phyloP scores from a whole-genome alignment of 2,113 vertebrate genomes.

The Turdus rufiventris region DNA sequence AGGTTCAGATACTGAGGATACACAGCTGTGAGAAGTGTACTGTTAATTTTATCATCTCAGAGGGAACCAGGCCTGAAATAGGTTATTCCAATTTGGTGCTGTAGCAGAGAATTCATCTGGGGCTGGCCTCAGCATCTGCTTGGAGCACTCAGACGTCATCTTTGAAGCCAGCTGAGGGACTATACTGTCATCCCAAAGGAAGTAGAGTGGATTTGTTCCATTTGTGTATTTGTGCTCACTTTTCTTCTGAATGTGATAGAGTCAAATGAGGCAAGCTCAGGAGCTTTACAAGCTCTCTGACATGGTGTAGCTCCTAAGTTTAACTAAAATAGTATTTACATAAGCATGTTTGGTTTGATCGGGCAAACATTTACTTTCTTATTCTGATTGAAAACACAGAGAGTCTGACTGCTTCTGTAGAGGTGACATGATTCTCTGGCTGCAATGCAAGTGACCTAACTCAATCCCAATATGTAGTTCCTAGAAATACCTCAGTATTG shows the following conservation, averaged over 20 bases:
- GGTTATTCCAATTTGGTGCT: constrained; percentile 52
- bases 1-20: constrained; percentile 9
- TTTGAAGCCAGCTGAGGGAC: neutral
- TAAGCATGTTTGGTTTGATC: neutral
- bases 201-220: neutral
- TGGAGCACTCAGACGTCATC: neutral
- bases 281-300: neutral
- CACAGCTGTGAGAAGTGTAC: constrained; percentile 12
- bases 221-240: neutral
- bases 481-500: neutral
- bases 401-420: neutral
- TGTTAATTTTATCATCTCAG: constrained; percentile 62
- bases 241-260: neutral
- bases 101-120: neutral
- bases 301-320: neutral
- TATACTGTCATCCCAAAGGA: neutral
- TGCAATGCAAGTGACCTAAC: neutral
- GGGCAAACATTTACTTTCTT: neutral
- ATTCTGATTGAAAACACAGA: neutral
- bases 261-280: neutral
- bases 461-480: neutral
- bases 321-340: neutral
- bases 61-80: constrained; percentile 56
- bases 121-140: neutral
- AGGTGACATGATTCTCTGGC: neutral